These are phyloP conservation scores for Phenganax marumi DNA, from an alignment of 92 coral and sea anemone species.

Conservation along the genomic window DNA sequence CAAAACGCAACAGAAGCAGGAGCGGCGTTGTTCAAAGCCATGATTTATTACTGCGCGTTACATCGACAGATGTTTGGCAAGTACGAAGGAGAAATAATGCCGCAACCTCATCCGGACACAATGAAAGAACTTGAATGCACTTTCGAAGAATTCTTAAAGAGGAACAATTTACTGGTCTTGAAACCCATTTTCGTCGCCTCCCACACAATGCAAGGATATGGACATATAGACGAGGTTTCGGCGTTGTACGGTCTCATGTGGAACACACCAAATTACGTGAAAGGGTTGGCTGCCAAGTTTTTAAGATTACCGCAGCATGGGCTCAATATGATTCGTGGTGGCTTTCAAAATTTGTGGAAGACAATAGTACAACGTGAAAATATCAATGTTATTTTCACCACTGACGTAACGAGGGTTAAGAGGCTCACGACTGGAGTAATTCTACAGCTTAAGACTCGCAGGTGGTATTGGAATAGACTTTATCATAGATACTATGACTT, in stretches of 20 bases:
- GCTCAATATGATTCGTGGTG: constrained; percentile 48
- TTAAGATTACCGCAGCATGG: constrained; percentile 6
- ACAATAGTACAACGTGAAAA: constrained; percentile 28
- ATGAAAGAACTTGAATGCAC: constrained; percentile 36
- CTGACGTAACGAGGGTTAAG: neutral
- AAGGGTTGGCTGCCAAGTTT: constrained; percentile 27
- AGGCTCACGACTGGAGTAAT: constrained; percentile 1
- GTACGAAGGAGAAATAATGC: constrained; percentile 51
- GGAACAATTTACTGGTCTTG: constrained; percentile 29
- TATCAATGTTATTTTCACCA: constrained; percentile 24
- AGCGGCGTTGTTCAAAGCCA: constrained; percentile 24
- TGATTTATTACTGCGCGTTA: constrained; percentile 24
- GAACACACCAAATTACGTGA: constrained; percentile 51
- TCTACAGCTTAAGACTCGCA: neutral
- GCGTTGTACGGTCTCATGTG: constrained; percentile 54
- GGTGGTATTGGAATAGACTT: neutral
- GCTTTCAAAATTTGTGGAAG: constrained; percentile 44
- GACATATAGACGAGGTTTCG: constrained; percentile 46
- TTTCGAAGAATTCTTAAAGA: constrained; percentile 19
- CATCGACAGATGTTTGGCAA: constrained; percentile 60
- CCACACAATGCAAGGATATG: constrained; percentile 59
- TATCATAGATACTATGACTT: constrained; percentile 31
- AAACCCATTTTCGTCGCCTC: constrained; percentile 42
- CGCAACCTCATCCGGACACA: constrained; percentile 25
- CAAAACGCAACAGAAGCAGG: neutral